Percentiles rank a stretch among this genome's conserved stretches.
Conservation (phyloP, 2,888 invertebrate genomes). For the Sisyra terminalis region DNA sequence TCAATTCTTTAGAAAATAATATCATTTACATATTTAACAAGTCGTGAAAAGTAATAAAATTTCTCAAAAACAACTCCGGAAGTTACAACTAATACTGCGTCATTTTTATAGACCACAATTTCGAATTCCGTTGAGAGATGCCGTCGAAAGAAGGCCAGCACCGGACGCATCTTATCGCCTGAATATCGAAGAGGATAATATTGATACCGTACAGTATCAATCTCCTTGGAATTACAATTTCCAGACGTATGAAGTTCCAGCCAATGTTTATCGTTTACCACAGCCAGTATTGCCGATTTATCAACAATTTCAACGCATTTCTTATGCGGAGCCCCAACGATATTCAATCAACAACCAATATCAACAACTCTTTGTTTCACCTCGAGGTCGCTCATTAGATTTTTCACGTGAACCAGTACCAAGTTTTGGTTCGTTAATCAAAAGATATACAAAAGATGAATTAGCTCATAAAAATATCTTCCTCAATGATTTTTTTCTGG, state of each 20-base stretch:
- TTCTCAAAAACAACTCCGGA: not conserved
- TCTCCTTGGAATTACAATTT: not conserved
- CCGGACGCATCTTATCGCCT: conserved; percentile 21
- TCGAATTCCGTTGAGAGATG: conserved; percentile 48
- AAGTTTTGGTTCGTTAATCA: not conserved
- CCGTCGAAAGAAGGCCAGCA: conserved; percentile 44
- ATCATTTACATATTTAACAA: not conserved
- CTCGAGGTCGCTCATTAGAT: conserved; percentile 6
- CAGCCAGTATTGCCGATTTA: not conserved
- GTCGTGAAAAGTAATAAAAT: not conserved
- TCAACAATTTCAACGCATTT: not conserved
- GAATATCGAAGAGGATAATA: no score
- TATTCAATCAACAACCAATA: conserved; percentile 19
- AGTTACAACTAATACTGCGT: conserved; percentile 7
- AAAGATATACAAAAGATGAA: not conserved
- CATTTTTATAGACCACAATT: conserved; percentile 27
- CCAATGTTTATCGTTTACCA: not conserved
- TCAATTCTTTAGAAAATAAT: no score
- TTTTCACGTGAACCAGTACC: not conserved
- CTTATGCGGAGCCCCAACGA: conserved; percentile 14
- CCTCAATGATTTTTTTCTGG: not conserved
- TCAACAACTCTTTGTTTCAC: conserved; percentile 18
- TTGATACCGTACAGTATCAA: not conserved
- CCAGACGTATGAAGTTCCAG: not conserved
- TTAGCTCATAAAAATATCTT: not conserved